phyloP scores from a whole-genome alignment of 92 coral and sea anemone genomes.

The Porites evermanni region DNA sequence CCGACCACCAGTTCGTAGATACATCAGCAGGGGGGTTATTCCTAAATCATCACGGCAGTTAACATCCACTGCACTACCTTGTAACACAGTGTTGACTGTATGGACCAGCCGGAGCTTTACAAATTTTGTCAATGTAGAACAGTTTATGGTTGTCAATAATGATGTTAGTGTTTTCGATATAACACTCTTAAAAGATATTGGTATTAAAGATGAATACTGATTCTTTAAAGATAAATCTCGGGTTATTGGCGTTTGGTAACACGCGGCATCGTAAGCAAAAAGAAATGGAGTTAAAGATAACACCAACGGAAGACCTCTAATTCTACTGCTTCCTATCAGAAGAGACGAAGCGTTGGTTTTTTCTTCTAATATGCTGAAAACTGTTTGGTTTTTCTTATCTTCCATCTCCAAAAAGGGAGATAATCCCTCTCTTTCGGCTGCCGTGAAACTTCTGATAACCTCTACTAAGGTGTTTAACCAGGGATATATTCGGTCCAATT shows the following conservation, averaged over 20 bases:
- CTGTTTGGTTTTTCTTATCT: conserved; percentile 1
- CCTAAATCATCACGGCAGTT: conserved; percentile 25
- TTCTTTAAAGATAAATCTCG: not conserved
- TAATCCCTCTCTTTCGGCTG: not conserved
- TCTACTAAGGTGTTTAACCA: conserved; percentile 17
- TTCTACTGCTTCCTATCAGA: conserved; percentile 5
- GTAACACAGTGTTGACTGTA: not conserved
- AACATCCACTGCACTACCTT: conserved; percentile 28
- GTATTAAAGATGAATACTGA: not conserved
- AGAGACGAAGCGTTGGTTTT: not conserved
- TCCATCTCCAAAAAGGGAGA: not conserved
- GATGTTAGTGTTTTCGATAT: not conserved
- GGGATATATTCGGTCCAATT: conserved; percentile 5
- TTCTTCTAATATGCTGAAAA: conserved; percentile 5
- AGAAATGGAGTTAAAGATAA: conserved; percentile 3
- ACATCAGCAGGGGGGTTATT: conserved; percentile 15
- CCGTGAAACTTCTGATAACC: not conserved
- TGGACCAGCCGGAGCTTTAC: not conserved
- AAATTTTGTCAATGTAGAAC: not conserved
- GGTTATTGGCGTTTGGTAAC: not conserved
- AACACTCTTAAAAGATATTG: not conserved
- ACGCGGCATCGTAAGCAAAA: not conserved
- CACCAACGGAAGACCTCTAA: not conserved
- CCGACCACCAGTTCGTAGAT: conserved; percentile 51
- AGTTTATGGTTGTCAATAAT: not conserved